A percentile compares a stretch with the other conserved stretches of the same genome.
These are phyloP conservation scores for Holocentrus rufus DNA, from an alignment of 2,797 vertebrate species.

Conservation along the genomic window DNA sequence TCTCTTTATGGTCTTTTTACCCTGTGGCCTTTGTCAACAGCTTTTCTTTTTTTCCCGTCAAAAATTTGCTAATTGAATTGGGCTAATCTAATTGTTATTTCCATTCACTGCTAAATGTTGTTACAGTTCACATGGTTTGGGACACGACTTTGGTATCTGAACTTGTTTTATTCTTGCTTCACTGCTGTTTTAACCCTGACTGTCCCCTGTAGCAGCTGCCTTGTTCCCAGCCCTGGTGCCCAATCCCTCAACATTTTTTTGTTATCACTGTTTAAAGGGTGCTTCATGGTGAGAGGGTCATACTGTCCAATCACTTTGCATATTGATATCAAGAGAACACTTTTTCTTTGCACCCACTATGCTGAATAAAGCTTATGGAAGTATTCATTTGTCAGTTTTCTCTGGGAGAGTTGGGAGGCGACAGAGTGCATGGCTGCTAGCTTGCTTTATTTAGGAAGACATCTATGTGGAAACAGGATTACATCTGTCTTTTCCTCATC, in stretches of 20 bases:
- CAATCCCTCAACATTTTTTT: constrained; percentile 38
- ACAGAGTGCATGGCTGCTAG: neutral
- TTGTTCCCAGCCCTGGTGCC: constrained; percentile 40
- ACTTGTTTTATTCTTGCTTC: constrained; percentile 26
- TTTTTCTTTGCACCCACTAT: constrained; percentile 18
- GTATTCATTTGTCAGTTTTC: constrained; percentile 9
- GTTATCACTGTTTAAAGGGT: constrained; percentile 47
- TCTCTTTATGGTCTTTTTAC: neutral
- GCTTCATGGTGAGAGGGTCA: constrained; percentile 52
- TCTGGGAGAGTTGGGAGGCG: neutral
- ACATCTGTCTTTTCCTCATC: neutral
- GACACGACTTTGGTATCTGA: constrained; percentile 37
- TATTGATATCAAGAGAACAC: constrained; percentile 43
- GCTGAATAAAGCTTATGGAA: constrained; percentile 23
- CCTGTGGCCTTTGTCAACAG: constrained; percentile 5
- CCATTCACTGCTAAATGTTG: constrained; percentile 28
- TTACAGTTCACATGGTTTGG: constrained; percentile 50
- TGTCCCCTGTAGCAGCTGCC: constrained; percentile 48
- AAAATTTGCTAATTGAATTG: constrained; percentile 24
- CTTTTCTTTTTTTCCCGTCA: constrained; percentile 20
- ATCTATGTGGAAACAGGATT: neutral
- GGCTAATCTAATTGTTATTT: constrained; percentile 33
- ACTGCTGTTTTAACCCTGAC: constrained; percentile 32
- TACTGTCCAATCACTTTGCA: constrained; percentile 35
- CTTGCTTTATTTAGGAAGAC: constrained; percentile 6